Percentiles rank a stretch among this genome's conserved stretches.
These are phyloP conservation scores for Megaptera novaeangliae DNA, from an alignment of 2,113 vertebrate species.

Conservation along the genomic window DNA sequence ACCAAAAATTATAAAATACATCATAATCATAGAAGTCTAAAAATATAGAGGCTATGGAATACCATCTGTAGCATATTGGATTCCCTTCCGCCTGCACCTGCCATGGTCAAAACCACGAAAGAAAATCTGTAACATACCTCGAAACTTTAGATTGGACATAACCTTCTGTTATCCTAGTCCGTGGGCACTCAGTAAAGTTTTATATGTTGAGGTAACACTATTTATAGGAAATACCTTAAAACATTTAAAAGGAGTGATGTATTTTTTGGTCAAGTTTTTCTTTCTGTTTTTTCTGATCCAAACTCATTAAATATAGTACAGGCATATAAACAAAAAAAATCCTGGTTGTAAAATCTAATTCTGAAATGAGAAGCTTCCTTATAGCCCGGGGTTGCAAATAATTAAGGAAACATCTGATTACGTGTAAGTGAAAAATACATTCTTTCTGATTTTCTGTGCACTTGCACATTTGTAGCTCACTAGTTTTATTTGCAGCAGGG, in stretches of 20 bases:
- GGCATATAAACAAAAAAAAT: background rate
- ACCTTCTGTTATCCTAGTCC: background rate
- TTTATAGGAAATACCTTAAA: background rate
- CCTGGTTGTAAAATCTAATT: background rate
- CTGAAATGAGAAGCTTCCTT: background rate
- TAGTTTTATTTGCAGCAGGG: slow-evolving; percentile 15
- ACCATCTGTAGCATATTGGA: background rate
- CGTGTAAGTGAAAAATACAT: background rate
- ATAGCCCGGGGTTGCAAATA: background rate
- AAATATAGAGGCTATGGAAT: background rate
- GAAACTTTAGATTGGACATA: background rate
- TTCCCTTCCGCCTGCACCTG: background rate
- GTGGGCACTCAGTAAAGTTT: background rate
- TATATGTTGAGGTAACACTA: background rate
- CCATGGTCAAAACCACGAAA: background rate
- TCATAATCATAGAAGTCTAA: background rate
- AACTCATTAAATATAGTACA: background rate
- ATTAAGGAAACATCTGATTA: slow-evolving; percentile 6
- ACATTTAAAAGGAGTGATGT: background rate
- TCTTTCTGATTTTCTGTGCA: background rate
- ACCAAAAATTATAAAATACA: background rate
- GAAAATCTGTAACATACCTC: background rate
- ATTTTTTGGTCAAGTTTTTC: background rate
- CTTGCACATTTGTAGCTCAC: background rate
- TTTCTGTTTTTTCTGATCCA: background rate